phyloP scores from a whole-genome alignment of 2,113 vertebrate genomes.

The Hippocampus comes region DNA sequence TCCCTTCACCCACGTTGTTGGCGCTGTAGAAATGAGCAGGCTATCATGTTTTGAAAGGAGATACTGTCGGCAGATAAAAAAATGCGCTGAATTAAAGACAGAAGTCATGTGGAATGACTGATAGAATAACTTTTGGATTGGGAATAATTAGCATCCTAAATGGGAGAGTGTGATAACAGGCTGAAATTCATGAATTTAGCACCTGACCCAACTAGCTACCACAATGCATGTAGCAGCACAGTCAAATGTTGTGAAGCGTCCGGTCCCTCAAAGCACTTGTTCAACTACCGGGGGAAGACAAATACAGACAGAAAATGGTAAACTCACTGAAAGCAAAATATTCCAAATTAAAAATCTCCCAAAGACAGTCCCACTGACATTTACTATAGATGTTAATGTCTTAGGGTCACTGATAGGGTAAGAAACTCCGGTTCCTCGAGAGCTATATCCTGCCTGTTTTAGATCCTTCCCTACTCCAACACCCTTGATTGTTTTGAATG shows the following conservation, averaged over 20 bases:
- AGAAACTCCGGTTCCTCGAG: too few species aligned
- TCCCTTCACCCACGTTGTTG: conserved; percentile 44
- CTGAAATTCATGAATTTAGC: conserved; percentile 43
- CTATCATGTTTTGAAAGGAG: conserved; percentile 68
- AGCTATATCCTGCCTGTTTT: too few species aligned
- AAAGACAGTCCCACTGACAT: neutral
- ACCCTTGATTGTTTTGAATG: too few species aligned
- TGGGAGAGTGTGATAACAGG: conserved; percentile 56
- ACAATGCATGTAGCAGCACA: conserved; percentile 9
- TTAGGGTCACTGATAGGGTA: too few species aligned
- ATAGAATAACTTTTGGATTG: conserved; percentile 65
- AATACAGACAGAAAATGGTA: neutral
- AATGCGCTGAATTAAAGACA: conserved; percentile 73
- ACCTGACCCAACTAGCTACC: conserved; percentile 52
- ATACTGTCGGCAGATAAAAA: conserved; percentile 58
- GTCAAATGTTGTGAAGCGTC: neutral
- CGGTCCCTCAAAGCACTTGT: conserved; percentile 1
- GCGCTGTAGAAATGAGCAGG: conserved; percentile 61
- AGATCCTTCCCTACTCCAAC: too few species aligned
- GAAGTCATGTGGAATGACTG: conserved; percentile 73
- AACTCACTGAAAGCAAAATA: neutral
- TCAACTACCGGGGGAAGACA: conserved; percentile 8
- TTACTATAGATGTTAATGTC: too few species aligned
- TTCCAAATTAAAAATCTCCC: neutral
- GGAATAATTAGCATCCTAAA: conserved; percentile 77